Evolutionary conservation across 2,113 vertebrate genomes (phyloP).

Genomic region (Tupaia tana): DNA sequence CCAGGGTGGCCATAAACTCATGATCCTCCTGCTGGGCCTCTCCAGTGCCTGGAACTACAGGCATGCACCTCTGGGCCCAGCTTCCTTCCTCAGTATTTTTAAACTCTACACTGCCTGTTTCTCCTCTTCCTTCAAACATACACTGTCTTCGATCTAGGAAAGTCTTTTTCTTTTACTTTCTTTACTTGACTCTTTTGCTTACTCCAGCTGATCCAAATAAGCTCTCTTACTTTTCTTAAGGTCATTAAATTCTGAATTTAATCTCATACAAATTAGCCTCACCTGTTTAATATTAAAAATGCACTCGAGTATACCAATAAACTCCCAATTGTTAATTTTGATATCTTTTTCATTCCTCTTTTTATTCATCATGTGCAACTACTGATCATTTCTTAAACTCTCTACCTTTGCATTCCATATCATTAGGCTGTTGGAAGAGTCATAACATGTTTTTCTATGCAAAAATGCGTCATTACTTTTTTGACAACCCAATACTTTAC

Average conservation of each 20-base stretch:
- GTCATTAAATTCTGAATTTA: constrained; percentile 12
- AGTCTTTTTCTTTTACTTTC: too few relatives aligned
- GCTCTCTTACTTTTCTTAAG: background rate
- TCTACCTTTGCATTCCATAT: background rate
- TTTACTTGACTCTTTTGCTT: background rate
- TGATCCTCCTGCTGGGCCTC: too few relatives aligned
- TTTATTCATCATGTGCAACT: background rate
- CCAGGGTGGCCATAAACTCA: too few relatives aligned
- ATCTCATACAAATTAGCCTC: background rate
- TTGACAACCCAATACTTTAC: background rate
- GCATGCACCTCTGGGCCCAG: too few relatives aligned
- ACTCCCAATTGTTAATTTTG: background rate
- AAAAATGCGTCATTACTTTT: too few relatives aligned
- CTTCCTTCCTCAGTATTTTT: background rate
- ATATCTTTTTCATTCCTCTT: background rate
- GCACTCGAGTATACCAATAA: background rate
- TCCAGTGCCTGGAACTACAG: too few relatives aligned
- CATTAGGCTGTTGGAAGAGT: too few relatives aligned
- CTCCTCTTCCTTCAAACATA: constrained; percentile 5
- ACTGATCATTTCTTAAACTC: background rate
- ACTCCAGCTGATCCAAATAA: background rate
- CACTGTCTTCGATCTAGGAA: background rate
- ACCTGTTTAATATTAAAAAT: background rate
- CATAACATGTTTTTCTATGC: too few relatives aligned
- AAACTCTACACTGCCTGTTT: background rate